Evolutionary conservation across 2,113 vertebrate species (phyloP).

Genomic region (Acinonyx jubatus): DNA sequence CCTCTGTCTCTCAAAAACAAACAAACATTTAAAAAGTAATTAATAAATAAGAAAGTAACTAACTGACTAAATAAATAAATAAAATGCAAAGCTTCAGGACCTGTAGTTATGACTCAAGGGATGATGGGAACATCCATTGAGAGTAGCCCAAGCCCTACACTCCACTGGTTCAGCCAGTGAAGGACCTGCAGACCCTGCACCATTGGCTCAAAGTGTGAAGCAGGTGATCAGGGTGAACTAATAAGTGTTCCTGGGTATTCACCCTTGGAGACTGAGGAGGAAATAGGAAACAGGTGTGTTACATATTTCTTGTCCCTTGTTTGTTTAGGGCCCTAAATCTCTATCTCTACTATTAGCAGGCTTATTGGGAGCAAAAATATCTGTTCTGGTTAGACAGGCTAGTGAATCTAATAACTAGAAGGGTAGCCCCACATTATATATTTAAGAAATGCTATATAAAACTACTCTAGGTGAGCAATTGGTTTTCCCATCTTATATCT

Average conservation of each 20-base stretch:
- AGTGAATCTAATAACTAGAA: neutral
- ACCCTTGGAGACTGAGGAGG: neutral
- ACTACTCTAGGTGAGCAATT: neutral
- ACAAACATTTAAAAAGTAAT: no score
- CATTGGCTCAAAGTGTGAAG: neutral
- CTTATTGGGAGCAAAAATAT: neutral
- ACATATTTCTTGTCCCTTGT: neutral
- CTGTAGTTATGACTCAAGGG: neutral
- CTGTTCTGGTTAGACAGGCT: neutral
- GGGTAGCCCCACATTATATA: neutral
- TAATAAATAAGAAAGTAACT: no score
- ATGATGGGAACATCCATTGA: neutral
- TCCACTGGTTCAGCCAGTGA: neutral
- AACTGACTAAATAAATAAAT: no score
- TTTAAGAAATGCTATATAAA: slow-evolving; percentile 17
- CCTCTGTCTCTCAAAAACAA: no score
- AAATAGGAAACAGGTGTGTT: neutral
- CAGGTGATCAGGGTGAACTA: neutral
- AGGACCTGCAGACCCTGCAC: neutral
- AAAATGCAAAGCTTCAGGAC: neutral
- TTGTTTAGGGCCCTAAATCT: neutral
- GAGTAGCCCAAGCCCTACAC: neutral
- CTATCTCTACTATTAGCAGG: neutral
- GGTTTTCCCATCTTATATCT: neutral
- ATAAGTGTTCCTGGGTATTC: neutral